Evolutionary conservation across 2,113 vertebrate genomes (phyloP).

Genomic region (Camelus bactrianus): DNA sequence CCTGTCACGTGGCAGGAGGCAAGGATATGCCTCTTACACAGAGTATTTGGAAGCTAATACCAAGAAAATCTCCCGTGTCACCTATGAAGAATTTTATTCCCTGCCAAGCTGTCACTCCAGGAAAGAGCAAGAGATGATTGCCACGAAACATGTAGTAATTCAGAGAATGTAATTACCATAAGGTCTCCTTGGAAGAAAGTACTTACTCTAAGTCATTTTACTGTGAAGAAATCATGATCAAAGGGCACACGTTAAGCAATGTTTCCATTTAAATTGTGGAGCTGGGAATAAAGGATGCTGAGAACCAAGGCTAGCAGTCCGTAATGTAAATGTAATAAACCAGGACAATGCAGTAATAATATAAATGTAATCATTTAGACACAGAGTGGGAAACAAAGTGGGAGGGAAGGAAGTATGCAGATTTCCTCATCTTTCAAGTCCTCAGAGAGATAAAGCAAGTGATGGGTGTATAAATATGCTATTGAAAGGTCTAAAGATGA

Average conservation of each 20-base stretch:
- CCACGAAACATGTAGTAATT: neutral
- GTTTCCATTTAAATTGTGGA: neutral
- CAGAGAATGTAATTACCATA: neutral
- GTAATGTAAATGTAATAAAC: neutral
- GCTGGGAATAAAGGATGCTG: neutral
- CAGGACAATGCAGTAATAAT: neutral
- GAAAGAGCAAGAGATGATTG: neutral
- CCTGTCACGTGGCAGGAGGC: neutral
- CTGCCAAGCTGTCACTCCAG: neutral
- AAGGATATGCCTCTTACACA: neutral
- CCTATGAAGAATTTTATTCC: slow-evolving; percentile 17
- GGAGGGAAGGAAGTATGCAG: neutral
- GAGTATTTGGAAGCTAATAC: neutral
- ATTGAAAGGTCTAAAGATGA: neutral
- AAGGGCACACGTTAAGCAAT: neutral
- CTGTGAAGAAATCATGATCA: neutral
- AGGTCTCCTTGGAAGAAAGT: neutral
- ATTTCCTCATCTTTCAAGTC: neutral
- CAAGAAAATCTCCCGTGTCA: neutral
- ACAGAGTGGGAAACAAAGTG: neutral
- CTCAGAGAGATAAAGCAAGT: neutral
- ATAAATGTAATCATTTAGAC: neutral
- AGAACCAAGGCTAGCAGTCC: neutral
- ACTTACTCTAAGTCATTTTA: neutral
- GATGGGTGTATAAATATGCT: neutral